These are phyloP conservation scores for Trogon surrucura DNA, from an alignment of 2,113 vertebrate species.

Conservation along the genomic window DNA sequence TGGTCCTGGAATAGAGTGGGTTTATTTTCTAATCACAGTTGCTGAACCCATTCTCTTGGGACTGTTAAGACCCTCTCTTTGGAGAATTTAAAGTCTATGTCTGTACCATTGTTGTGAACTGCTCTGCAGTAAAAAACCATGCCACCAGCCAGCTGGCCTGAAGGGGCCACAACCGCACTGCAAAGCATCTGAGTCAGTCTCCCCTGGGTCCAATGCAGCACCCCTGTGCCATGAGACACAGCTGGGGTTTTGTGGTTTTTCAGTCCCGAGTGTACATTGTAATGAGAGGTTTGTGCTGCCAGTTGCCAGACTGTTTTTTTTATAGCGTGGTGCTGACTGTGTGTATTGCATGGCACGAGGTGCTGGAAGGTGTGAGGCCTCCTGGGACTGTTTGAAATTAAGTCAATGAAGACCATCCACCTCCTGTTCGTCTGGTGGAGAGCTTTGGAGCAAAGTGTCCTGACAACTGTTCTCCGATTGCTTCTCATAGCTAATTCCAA, in stretches of 20 bases:
- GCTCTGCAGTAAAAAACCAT: neutral
- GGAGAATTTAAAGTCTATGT: neutral
- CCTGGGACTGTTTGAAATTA: neutral
- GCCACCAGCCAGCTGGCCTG: neutral
- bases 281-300: conserved; percentile 4
- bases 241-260: neutral
- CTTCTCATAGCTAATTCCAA: neutral
- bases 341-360: neutral
- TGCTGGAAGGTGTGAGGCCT: neutral
- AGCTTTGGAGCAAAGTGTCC: neutral
- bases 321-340: neutral
- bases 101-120: neutral
- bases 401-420: neutral
- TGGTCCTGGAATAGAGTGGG: neutral
- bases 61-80: neutral
- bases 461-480: neutral
- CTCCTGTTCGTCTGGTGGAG: neutral
- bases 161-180: rapidly evolving
- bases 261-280: neutral
- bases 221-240: neutral
- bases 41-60: neutral
- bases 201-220: neutral
- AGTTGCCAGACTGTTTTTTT: neutral
- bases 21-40: neutral
- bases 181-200: neutral